phyloP scores from a whole-genome alignment of 2,113 vertebrate genomes.

The Mobula hypostoma region DNA sequence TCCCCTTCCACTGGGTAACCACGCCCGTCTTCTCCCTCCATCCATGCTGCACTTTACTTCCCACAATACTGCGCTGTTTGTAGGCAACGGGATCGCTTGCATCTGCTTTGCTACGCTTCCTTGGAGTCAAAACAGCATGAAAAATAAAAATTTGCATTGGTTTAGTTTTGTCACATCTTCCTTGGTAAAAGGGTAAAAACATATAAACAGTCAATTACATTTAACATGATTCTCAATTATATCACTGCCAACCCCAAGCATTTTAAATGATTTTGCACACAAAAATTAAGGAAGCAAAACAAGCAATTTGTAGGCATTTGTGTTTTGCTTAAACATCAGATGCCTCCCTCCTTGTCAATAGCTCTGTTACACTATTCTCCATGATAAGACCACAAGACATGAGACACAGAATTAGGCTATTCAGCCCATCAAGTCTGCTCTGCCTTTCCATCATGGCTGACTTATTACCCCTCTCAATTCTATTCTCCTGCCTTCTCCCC shows the following conservation, averaged over 20 bases:
- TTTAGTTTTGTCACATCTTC: neutral
- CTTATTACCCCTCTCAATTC: too few species aligned
- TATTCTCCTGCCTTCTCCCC: too few species aligned
- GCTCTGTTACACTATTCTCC: neutral
- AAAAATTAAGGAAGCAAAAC: neutral
- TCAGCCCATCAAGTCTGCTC: too few species aligned
- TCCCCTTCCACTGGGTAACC: conserved; percentile 70
- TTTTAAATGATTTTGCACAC: neutral
- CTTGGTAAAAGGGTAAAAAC: neutral
- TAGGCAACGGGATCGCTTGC: conserved; percentile 59
- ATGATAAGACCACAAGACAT: too few species aligned
- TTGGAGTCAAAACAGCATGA: conserved; percentile 39
- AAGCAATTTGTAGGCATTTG: neutral
- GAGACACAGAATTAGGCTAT: too few species aligned
- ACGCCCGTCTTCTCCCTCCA: conserved; percentile 65
- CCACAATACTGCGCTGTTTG: conserved; percentile 63
- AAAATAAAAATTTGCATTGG: neutral
- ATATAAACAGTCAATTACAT: neutral
- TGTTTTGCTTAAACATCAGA: neutral
- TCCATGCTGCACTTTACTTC: conserved; percentile 64
- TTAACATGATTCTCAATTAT: neutral
- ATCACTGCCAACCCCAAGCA: neutral
- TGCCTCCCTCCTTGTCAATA: neutral
- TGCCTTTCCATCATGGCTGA: too few species aligned
- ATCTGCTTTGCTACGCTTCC: conserved; percentile 70